Evolutionary conservation across 92 coral and sea anemone species (phyloP), one percentile per base, ranked within the genome.

Genomic region (Pocillopora grandis): DNA sequence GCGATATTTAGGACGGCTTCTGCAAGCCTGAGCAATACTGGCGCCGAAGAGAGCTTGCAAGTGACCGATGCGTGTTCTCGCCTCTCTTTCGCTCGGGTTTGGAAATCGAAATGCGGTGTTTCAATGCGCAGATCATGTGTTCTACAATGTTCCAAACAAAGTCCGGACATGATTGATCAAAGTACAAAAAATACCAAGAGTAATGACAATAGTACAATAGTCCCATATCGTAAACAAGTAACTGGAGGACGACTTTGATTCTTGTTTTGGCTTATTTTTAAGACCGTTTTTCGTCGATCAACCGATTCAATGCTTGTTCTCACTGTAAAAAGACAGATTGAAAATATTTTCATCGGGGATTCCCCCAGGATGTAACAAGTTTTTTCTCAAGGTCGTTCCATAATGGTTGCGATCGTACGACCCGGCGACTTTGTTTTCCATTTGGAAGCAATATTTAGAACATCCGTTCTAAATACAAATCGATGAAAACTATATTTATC

Each of bases 141-240:
- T 68, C 84, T 64, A 19, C 10, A 65, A 16, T 57, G 48, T 73
- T 81, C 48, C 16, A 71, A 33, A 10, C 58, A 42, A 35, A 15
- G 72, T 20, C 80, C 27, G 74, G 58, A 9, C 66, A 18, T 76
- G 35, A 19, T 36, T 60, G 77, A 57, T 21, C 64, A 42, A 62
- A 73, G 86, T 72, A 72, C 85, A 71, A 59, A 56, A 55, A 56
- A 35, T 61, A 36, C 48, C 42, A 78, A 36, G 72, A 61, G 72
- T 48, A 36, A 80, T 73, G 75, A 83, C 86, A 83, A 83, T 83
- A 74, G 80, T 83, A 83, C 86, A 83, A 74, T 83, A 83, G 86
- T 83, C 63, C 60, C 13, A 56, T 74, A 62, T 83, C 80, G 64
- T 83, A 83, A 83, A 83, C 86, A 83, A 75, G 63, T 74, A 33